Evolutionary conservation across 2,888 invertebrate species (phyloP), one percentile per base, ranked within the genome.

Genomic region (Thymelicus lineola): DNA sequence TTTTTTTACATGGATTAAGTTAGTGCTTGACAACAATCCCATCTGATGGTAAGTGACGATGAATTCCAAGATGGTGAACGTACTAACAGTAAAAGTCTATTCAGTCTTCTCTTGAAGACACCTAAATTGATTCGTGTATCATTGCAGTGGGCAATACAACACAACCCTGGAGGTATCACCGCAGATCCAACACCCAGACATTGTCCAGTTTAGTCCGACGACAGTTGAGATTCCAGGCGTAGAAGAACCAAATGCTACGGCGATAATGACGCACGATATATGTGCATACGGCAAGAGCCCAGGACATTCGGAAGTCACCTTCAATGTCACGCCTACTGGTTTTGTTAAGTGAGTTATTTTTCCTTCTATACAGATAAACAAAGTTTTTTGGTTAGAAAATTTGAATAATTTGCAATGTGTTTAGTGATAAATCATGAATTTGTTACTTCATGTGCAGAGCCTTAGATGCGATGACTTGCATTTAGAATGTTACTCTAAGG

Each of bases 241-340:
- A 7, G 82, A 80, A 14, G 78, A 84, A 0, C 89, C 87, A 1
- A 85, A 90, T 67, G 73, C 80, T 1, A 80, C 83, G 0, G 89
- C 86, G n/a, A 79, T 87, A 74, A 86, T 88, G 75, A 80, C 86
- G 0, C 89, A 95, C 74, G 88, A 91, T 14, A 88, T 97, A 50
- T 91, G 89, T 78, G 93, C 95, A 0, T 89, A 94, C 64, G 97
- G 96, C 15, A 91, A 94, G 46, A 94, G 92, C 35, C 96, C 97
- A 0, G 97, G 97, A 57, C 95, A 96, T 80, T 94, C 96, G 0
- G 95, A 95, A 71, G 91, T 97, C 61, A 95, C 94, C 0, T 94
- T 95, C 62, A 95, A 95, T 77, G 92, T 95, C 36, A 94, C 95
- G 0, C 95, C 95, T 0, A 74, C 81, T 28, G 92, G 94, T 35